Conservation (phyloP, 2,113 vertebrate genomes). For the Perognathus longimembris region DNA sequence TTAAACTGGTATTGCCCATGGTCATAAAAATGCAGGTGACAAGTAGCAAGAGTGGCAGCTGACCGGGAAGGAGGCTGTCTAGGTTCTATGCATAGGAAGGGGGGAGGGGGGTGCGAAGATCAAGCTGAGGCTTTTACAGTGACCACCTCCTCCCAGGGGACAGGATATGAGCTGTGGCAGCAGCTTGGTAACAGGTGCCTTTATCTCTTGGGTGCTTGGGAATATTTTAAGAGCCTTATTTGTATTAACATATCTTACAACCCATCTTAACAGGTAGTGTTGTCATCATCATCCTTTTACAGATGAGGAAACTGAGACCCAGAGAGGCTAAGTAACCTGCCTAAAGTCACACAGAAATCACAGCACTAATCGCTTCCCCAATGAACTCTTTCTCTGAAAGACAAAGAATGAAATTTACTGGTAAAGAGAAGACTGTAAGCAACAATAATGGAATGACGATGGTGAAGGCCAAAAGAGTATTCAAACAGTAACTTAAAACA, state of each 20-base stretch:
- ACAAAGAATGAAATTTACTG: neutral
- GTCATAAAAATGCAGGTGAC: neutral
- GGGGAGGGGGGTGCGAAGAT: too few relatives aligned
- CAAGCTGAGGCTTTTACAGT: neutral
- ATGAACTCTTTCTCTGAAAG: too few relatives aligned
- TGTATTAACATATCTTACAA: neutral
- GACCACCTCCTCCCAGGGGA: fast-evolving
- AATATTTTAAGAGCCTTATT: neutral
- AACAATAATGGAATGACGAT: fast-evolving
- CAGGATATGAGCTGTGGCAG: neutral
- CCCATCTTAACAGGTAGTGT: neutral
- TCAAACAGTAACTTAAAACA: neutral
- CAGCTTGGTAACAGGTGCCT: neutral
- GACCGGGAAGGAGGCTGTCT: neutral
- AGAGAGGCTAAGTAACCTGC: neutral
- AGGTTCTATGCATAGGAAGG: neutral
- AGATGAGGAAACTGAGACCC: neutral
- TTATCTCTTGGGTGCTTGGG: neutral
- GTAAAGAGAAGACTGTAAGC: neutral
- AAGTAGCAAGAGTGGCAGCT: neutral
- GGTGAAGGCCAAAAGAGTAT: neutral
- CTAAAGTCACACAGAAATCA: neutral
- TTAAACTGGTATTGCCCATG: neutral
- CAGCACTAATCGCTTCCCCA: neutral
- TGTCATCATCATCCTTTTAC: neutral